A percentile compares a stretch with the other conserved stretches of the same genome.
phyloP scores from a whole-genome alignment of 1,140 invertebrate species.

The Drosophila seguyi region DNA sequence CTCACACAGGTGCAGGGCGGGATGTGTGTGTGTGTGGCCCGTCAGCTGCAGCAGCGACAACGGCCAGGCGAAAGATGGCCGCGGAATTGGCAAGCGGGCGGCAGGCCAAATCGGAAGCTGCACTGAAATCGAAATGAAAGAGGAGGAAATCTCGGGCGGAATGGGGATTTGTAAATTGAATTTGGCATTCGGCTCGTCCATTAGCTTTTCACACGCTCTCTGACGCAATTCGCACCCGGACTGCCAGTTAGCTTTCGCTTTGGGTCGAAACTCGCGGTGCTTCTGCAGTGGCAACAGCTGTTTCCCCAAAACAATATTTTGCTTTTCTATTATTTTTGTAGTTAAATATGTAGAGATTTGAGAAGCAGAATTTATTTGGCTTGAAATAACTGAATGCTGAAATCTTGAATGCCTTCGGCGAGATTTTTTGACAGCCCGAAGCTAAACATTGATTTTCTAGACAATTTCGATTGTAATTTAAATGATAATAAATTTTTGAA shows the following conservation, averaged over 20 bases:
- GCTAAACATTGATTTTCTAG: not conserved
- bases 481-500: too few relatives aligned
- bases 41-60: slow-evolving; percentile 23
- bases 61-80: slow-evolving; percentile 52
- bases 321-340: not conserved
- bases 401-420: not conserved
- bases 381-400: slow-evolving; percentile 10
- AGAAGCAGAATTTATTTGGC: slow-evolving; percentile 5
- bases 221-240: slow-evolving; percentile 65
- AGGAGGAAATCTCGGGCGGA: slow-evolving; percentile 26
- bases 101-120: slow-evolving; percentile 33
- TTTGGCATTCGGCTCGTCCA: slow-evolving; percentile 51
- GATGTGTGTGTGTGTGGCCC: slow-evolving; percentile 44
- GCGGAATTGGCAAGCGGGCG: slow-evolving; percentile 43
- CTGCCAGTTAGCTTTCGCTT: slow-evolving; percentile 56
- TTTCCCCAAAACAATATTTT: slow-evolving; percentile 1
- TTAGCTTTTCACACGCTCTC: slow-evolving; percentile 67
- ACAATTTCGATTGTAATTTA: too few relatives aligned
- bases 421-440: not conserved
- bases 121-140: slow-evolving; percentile 42
- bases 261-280: slow-evolving; percentile 13
- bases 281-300: slow-evolving; percentile 15
- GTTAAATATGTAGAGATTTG: slow-evolving; percentile 4
- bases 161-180: slow-evolving; percentile 49
- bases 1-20: slow-evolving; percentile 10